Evolutionary conservation across 2,888 invertebrate species (phyloP).

Genomic region (Onchidella celtica): DNA sequence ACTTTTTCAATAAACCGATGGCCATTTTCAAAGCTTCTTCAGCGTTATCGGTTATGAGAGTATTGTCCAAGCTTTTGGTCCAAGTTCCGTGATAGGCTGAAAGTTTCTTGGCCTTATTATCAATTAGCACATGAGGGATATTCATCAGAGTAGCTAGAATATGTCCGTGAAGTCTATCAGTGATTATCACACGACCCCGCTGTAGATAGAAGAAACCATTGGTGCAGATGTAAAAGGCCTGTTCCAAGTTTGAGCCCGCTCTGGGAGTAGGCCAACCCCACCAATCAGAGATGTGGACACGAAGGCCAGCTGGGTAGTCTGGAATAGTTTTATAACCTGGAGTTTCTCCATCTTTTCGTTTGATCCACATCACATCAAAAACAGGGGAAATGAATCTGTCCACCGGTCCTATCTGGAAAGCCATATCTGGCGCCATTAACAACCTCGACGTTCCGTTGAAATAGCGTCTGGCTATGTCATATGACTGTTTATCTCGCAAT

Average conservation of each 20-base stretch:
- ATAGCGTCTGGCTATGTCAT: conserved; percentile 20
- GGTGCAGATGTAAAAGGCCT: conserved; percentile 46
- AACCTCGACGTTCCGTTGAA: conserved; percentile 39
- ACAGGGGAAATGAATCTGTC: conserved; percentile 49
- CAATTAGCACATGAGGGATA: conserved; percentile 59
- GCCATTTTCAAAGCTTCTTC: conserved; percentile 50
- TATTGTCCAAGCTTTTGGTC: conserved; percentile 52
- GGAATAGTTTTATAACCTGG: conserved; percentile 36
- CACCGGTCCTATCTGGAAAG: conserved; percentile 54
- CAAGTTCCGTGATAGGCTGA: conserved; percentile 52
- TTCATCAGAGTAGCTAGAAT: conserved; percentile 53
- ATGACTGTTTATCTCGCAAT: conserved; percentile 46
- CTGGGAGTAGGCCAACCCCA: conserved; percentile 15
- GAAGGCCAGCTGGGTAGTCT: conserved; percentile 16
- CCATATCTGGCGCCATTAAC: conserved; percentile 56
- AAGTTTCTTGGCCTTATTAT: conserved; percentile 53
- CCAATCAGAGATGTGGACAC: conserved; percentile 49
- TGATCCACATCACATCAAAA: conserved; percentile 57
- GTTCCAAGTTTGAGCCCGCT: conserved; percentile 40
- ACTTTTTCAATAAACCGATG: conserved; percentile 45
- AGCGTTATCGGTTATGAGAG: conserved; percentile 43
- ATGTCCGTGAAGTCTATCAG: conserved; percentile 59
- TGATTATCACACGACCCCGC: conserved; percentile 56
- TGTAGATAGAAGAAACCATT: conserved; percentile 47
- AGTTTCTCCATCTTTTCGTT: conserved; percentile 48